Evolutionary conservation across 1,140 invertebrate genomes (phyloP).

Genomic region (Ips typographus): DNA sequence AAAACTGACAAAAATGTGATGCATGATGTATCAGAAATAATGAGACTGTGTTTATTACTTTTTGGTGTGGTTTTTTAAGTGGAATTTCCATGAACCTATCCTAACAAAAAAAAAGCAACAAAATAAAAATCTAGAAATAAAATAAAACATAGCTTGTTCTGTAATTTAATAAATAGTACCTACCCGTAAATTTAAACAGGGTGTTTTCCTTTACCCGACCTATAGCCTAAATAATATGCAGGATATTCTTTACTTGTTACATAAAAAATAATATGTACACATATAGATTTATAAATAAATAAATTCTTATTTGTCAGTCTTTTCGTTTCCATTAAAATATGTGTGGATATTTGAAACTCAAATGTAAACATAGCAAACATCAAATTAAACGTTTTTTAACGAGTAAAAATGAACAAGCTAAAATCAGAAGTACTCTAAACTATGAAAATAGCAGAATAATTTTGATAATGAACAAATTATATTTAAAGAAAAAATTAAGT

Average conservation of each 20-base stretch:
- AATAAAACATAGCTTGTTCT: constrained; percentile 12
- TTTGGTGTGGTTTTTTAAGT: background rate
- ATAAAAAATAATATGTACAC: constrained; percentile 22
- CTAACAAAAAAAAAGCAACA: constrained; percentile 15
- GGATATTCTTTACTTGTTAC: constrained; percentile 27
- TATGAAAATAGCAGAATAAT: no score
- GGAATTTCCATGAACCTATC: constrained; percentile 2
- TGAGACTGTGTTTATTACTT: constrained; percentile 17
- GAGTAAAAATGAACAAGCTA: no score
- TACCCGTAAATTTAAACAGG: constrained; percentile 33
- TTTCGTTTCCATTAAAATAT: constrained; percentile 38
- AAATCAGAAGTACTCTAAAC: no score
- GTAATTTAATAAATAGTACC: constrained; percentile 17
- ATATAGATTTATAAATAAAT: constrained; percentile 23
- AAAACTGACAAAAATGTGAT: constrained; percentile 28
- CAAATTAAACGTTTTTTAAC: no score
- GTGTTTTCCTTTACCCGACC: constrained; percentile 36
- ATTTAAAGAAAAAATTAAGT: no score
- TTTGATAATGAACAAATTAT: no score
- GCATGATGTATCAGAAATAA: constrained; percentile 9
- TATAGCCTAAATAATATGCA: constrained; percentile 38
- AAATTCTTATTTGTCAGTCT: constrained; percentile 38
- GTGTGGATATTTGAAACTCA: constrained; percentile 13
- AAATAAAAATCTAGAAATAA: constrained; percentile 20
- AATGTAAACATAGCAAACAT: no score